phyloP scores from a whole-genome alignment of 2,888 invertebrate species.

The Poecilus cupreus region DNA sequence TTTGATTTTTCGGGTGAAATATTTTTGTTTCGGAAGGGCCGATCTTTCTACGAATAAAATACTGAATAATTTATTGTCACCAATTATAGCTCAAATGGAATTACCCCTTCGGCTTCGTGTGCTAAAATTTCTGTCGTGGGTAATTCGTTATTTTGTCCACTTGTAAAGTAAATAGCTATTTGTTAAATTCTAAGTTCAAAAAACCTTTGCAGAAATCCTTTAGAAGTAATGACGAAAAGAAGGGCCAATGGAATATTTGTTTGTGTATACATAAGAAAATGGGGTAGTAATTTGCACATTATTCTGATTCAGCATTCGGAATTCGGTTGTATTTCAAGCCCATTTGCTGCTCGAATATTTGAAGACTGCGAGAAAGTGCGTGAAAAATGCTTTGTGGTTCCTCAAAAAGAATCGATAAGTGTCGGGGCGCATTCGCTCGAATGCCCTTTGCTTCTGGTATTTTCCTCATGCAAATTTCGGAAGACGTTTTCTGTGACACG shows the following conservation, averaged over 20 bases:
- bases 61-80: too few relatives aligned
- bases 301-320: constrained; percentile 14
- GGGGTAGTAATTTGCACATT: constrained; percentile 12
- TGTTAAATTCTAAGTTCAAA: too few relatives aligned
- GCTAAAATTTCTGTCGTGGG: too few relatives aligned
- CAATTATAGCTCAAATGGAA: too few relatives aligned
- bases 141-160: too few relatives aligned
- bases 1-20: too few relatives aligned
- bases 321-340: background rate
- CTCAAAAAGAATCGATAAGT: constrained; percentile 46
- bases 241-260: background rate
- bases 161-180: too few relatives aligned
- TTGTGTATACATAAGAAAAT: background rate
- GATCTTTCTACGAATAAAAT: too few relatives aligned
- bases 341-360: background rate
- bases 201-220: too few relatives aligned
- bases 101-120: too few relatives aligned
- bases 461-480: constrained; percentile 42
- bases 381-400: constrained; percentile 38
- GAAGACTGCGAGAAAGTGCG: constrained; percentile 32
- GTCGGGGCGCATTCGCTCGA: constrained; percentile 7
- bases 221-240: background rate
- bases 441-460: constrained; percentile 15
- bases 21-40: too few relatives aligned
- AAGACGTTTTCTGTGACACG: constrained; percentile 24